Percentiles rank a stretch among this genome's conserved stretches.
These are phyloP conservation scores for Ptychadena robeensis DNA, from an alignment of 2,797 vertebrate genomes.

Conservation along the genomic window DNA sequence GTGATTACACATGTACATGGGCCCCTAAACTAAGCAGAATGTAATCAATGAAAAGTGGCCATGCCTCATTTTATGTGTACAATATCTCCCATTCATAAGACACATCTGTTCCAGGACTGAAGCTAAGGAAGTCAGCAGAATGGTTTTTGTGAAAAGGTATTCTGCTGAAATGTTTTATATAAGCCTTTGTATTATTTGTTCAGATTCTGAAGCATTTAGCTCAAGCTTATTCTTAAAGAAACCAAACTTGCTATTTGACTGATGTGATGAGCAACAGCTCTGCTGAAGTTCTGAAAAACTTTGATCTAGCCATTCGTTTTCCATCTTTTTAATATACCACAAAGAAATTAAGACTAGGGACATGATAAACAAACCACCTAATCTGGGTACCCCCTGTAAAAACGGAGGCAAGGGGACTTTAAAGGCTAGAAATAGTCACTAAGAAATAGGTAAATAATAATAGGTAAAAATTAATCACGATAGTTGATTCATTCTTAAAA, in stretches of 20 bases:
- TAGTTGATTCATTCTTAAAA: too few relatives aligned
- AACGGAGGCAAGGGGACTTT: too few relatives aligned
- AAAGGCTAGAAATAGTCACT: too few relatives aligned
- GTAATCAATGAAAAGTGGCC: conserved; percentile 8
- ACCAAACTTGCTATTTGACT: neutral
- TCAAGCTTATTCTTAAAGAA: neutral
- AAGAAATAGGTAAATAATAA: too few relatives aligned
- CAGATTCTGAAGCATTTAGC: neutral
- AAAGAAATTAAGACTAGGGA: too few relatives aligned
- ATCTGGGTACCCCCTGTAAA: too few relatives aligned
- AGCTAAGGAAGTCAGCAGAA: neutral
- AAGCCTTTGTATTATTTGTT: neutral
- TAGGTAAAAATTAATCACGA: too few relatives aligned
- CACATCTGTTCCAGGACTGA: conserved; percentile 24
- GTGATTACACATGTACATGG: conserved; percentile 23
- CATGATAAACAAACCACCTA: too few relatives aligned
- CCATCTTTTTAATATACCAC: too few relatives aligned
- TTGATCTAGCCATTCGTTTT: neutral
- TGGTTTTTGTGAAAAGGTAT: conserved; percentile 1
- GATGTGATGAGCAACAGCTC: neutral
- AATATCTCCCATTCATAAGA: conserved; percentile 29
- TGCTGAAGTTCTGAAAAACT: neutral
- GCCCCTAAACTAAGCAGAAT: neutral
- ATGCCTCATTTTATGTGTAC: conserved; percentile 31
- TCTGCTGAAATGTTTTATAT: neutral